Evolutionary conservation across 2,888 invertebrate genomes (phyloP).

Genomic region (Ditula angustiorana): DNA sequence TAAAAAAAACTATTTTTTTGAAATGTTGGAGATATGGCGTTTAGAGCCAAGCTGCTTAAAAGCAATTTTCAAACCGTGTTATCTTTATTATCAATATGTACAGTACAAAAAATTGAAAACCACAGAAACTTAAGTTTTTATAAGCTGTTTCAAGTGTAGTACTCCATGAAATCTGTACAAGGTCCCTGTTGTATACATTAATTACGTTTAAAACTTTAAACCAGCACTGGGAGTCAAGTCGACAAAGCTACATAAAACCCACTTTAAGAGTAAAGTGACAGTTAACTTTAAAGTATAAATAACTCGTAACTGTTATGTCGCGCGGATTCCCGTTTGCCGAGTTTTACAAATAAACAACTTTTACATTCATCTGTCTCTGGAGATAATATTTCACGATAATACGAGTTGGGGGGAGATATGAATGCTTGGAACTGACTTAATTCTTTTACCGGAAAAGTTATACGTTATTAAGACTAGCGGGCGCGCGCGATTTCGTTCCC

Average conservation of each 20-base stretch:
- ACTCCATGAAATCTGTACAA: too few species aligned
- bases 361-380: conserved; percentile 12
- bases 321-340: not conserved
- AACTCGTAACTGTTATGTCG: conserved; percentile 13
- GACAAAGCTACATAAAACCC: conserved; percentile 1
- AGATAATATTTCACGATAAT: conserved; percentile 6
- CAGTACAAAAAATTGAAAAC: too few species aligned
- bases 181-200: not conserved
- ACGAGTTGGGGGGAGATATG: not conserved
- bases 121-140: too few species aligned
- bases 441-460: not conserved
- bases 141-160: too few species aligned
- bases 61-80: too few species aligned
- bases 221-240: conserved; percentile 3
- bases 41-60: too few species aligned
- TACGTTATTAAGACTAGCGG: too few species aligned
- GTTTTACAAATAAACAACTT: conserved; percentile 14
- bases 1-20: too few species aligned
- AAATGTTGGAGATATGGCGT: too few species aligned
- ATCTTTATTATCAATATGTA: too few species aligned
- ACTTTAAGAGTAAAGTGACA: conserved; percentile 6
- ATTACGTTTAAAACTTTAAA: not conserved
- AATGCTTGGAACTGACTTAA: not conserved
- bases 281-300: conserved; percentile 16
- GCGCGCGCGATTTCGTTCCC: too few species aligned